Percentiles rank a stretch among this genome's conserved stretches.
These are phyloP conservation scores for Eumaeus atala DNA, from an alignment of 1,140 invertebrate genomes.

Conservation along the genomic window DNA sequence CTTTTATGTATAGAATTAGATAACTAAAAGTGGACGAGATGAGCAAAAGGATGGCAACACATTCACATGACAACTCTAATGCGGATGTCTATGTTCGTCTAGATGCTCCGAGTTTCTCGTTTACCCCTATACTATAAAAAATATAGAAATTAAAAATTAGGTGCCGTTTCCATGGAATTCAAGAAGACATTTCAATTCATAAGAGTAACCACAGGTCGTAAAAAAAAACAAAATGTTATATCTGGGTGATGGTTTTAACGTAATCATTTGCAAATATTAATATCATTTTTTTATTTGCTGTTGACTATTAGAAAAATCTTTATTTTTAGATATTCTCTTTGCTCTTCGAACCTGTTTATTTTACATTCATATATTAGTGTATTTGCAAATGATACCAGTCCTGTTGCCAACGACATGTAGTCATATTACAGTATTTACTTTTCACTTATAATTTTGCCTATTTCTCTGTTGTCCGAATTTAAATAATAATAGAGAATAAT, in stretches of 20 bases:
- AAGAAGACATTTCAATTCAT: too few species aligned
- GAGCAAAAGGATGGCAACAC: too few species aligned
- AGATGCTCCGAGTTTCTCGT: too few species aligned
- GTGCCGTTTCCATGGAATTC: too few species aligned
- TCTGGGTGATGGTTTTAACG: constrained; percentile 62
- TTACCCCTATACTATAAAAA: too few species aligned
- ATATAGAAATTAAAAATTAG: too few species aligned
- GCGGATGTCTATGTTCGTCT: too few species aligned
- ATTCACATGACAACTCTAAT: too few species aligned
- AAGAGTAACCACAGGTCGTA: too few species aligned
- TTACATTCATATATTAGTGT: constrained; percentile 20
- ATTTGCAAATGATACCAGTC: constrained; percentile 56
- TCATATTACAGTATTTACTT: constrained; percentile 66
- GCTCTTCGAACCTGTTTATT: constrained; percentile 6
- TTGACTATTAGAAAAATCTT: constrained; percentile 6
- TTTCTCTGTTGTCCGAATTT: constrained; percentile 41
- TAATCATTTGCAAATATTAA: constrained; percentile 57
- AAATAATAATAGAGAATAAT: not conserved
- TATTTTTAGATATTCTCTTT: constrained; percentile 10
- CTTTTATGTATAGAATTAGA: too few species aligned
- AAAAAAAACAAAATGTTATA: constrained; percentile 28
- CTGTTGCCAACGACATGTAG: constrained; percentile 60
- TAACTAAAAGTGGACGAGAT: too few species aligned
- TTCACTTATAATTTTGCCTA: constrained; percentile 40
- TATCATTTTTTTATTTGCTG: constrained; percentile 15